Evolutionary conservation across 2,797 vertebrate genomes (phyloP).

Genomic region (Micropoecilia bifurca): DNA sequence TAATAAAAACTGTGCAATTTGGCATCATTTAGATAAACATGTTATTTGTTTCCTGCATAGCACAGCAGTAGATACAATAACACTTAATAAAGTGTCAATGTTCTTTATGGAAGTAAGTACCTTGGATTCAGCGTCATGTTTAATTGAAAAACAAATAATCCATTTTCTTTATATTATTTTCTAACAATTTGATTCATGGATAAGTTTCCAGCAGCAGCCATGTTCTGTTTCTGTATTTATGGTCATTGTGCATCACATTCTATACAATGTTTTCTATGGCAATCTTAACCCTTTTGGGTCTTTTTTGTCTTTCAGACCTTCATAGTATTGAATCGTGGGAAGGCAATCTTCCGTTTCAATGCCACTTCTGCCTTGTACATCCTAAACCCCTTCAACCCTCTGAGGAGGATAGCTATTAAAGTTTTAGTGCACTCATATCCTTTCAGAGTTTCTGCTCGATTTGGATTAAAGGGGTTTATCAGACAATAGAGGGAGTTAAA

Average conservation of each 20-base stretch:
- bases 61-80: neutral
- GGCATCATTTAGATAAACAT: neutral
- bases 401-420: conserved; percentile 95
- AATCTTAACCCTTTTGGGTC: conserved; percentile 1
- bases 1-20: neutral
- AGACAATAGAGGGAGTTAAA: conserved; percentile 50
- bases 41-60: neutral
- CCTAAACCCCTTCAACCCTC: conserved; percentile 96
- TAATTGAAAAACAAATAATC: neutral
- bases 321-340: conserved; percentile 99
- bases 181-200: neutral
- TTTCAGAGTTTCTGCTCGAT: conserved; percentile 71
- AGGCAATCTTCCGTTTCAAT: conserved; percentile 98
- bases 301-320: conserved; percentile 90
- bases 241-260: neutral
- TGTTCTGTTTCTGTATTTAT: neutral
- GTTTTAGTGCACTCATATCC: conserved; percentile 99
- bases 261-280: neutral
- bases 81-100: neutral
- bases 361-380: conserved; percentile 98
- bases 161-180: neutral
- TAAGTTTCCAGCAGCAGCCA: too few relatives aligned
- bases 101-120: neutral
- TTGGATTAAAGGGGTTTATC: conserved; percentile 46
- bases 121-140: neutral